Percentiles rank a stretch among this genome's conserved stretches.
Evolutionary conservation across 2,113 vertebrate genomes (phyloP).

Genomic region (Percopsis transmontana): DNA sequence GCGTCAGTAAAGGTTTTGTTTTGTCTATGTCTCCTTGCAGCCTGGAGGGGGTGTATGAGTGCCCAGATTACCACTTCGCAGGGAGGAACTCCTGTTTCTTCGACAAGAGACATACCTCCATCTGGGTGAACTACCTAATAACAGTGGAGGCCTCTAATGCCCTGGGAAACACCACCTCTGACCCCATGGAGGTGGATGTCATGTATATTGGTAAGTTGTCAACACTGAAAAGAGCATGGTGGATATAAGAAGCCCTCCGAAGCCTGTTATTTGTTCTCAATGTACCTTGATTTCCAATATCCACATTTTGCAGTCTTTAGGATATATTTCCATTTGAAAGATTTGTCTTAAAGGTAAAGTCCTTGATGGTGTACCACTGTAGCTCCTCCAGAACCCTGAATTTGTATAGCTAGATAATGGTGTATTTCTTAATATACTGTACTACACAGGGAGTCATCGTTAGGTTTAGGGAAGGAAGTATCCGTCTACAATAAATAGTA

Average conservation of each 20-base stretch:
- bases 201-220: conserved; percentile 83
- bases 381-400: no score
- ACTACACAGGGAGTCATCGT: no score
- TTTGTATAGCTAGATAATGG: no score
- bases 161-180: conserved; percentile 81
- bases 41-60: conserved; percentile 74
- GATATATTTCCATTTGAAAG: no score
- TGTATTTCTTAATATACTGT: no score
- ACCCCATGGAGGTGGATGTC: conserved; percentile 80
- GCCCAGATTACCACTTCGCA: conserved; percentile 86
- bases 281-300: background rate
- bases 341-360: no score
- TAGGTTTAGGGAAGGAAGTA: no score
- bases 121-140: conserved; percentile 85
- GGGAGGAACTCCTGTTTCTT: conserved; percentile 92
- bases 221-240: background rate
- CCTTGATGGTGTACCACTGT: no score
- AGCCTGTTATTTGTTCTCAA: background rate
- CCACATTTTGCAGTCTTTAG: no score
- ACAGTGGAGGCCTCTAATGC: conserved; percentile 83
- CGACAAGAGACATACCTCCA: conserved; percentile 80
- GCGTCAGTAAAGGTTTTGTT: conserved; percentile 25
- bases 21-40: conserved; percentile 34
- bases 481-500: no score
- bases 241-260: background rate